Evolutionary conservation across 2,888 invertebrate genomes (phyloP).

Genomic region (Lasioglossum pauxillum): DNA sequence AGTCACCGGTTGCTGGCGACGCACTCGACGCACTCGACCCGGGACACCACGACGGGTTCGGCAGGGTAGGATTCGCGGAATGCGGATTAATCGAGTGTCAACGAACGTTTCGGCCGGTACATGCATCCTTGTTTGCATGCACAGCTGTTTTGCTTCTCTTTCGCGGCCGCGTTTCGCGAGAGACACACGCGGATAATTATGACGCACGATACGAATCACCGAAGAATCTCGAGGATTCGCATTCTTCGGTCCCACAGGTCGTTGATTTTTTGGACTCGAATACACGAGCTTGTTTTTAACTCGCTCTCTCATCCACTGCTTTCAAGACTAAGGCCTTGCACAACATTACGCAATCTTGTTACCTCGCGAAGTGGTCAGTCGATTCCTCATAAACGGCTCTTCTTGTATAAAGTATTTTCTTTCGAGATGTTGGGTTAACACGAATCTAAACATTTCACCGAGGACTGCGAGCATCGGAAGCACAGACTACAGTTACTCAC

Average conservation of each 20-base stretch:
- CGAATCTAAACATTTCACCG: no score
- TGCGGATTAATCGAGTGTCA: constrained; percentile 59
- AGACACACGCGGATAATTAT: neutral
- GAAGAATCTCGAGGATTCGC: neutral
- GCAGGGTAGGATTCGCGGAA: constrained; percentile 51
- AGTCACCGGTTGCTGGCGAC: constrained; percentile 53
- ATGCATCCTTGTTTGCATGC: constrained; percentile 1
- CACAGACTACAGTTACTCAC: neutral
- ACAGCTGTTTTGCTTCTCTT: neutral
- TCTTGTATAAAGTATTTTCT: neutral
- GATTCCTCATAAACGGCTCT: neutral
- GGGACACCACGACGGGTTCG: constrained; percentile 33
- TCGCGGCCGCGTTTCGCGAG: neutral
- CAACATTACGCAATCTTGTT: constrained; percentile 5
- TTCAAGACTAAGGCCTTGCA: neutral
- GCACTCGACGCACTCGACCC: constrained; percentile 29
- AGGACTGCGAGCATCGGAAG: neutral
- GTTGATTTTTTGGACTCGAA: neutral
- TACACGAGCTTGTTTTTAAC: neutral
- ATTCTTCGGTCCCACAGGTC: neutral
- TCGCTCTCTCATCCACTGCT: neutral
- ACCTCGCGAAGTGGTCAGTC: neutral
- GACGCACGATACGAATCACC: constrained; percentile 3
- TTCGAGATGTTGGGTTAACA: neutral
- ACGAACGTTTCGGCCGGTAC: constrained; percentile 42